Base-by-base conservation (phyloP, 2,113 vertebrate genomes). In the Hippocampus zosterae region DNA sequence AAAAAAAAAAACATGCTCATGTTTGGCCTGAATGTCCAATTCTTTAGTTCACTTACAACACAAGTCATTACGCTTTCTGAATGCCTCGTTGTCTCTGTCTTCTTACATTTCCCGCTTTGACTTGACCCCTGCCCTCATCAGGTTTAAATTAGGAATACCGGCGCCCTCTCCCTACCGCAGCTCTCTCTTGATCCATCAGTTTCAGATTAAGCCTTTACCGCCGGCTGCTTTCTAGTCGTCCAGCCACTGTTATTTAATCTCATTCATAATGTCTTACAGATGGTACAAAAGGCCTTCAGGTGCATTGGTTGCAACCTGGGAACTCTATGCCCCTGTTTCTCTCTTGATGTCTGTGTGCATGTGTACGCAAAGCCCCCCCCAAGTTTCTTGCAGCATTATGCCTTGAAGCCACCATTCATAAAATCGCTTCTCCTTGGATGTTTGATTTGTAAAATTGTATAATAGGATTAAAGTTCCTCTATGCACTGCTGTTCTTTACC, bases 261-360 rank as follows among this genome's bases (percentile, higher is more conserved):
- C 53, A 71, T 69, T 76, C 65, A 68, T 81, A 81, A 81, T 78
- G 78, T 70, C 63, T 71, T 70, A 37, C 84, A 88, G 83, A 85
- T 86, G 84, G 75, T 73, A 66, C 3, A 8, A 67, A 67, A 70
- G 25, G 46, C 71, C 44, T 73, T 64, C 29, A 67, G 73, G 75
- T 71, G 48, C 57, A 75, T 72, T 79, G 66, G 52, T 67, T 65
- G 80, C 64, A 62, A 80, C 60, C 72, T n/a, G 27, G 44, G 44
- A 62, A 48, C 46, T 70, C 65, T 66, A n/a, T 63, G 5, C 27
- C 53, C 23, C 44, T 23, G 16, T 10, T 66, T 1, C 65, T 25
- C 23, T 69, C 46, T 60, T 50, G 37, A 10, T 60, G 29, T 57
- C 19, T 25, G 27, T 19, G 16, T 56, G 16, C 57, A 21, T 40